Conservation (phyloP, 2,797 vertebrate species). For the Odontamblyopus rebecca region DNA sequence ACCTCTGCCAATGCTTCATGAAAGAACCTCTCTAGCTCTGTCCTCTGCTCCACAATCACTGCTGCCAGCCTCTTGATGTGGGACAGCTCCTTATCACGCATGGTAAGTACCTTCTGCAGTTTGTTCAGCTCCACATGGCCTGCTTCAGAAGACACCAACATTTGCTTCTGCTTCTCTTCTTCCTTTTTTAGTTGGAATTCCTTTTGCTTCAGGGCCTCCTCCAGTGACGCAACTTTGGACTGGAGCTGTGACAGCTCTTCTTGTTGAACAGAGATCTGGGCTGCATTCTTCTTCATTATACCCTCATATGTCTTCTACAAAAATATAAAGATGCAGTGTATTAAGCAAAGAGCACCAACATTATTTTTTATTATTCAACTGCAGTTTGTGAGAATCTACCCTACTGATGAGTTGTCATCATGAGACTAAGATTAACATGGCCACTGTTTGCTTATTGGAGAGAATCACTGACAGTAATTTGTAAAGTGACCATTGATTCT, state of each 20-base stretch:
- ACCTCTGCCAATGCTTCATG: constrained; percentile 82
- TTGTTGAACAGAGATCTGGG: constrained; percentile 75
- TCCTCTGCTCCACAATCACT: constrained; percentile 80
- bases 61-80: constrained; percentile 79
- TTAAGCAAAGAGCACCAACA: neutral
- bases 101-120: constrained; percentile 78
- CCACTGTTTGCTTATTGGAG: constrained; percentile 65
- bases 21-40: constrained; percentile 86
- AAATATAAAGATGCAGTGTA: constrained; percentile 20
- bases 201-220: constrained; percentile 66
- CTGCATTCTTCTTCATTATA: constrained; percentile 77
- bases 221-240: constrained; percentile 72
- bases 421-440: constrained; percentile 54
- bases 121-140: constrained; percentile 74
- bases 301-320: constrained; percentile 79
- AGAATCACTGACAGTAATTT: constrained; percentile 50
- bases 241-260: constrained; percentile 70
- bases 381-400: constrained; percentile 10
- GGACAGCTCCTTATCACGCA: constrained; percentile 82
- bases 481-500: constrained; percentile 59
- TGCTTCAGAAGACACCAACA: constrained; percentile 60
- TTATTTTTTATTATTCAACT: constrained; percentile 19
- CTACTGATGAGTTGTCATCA: constrained; percentile 57
- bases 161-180: constrained; percentile 49
- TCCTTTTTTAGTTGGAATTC: constrained; percentile 63